Conservation (phyloP, 2,888 invertebrate species). For the Epirrita christyi region DNA sequence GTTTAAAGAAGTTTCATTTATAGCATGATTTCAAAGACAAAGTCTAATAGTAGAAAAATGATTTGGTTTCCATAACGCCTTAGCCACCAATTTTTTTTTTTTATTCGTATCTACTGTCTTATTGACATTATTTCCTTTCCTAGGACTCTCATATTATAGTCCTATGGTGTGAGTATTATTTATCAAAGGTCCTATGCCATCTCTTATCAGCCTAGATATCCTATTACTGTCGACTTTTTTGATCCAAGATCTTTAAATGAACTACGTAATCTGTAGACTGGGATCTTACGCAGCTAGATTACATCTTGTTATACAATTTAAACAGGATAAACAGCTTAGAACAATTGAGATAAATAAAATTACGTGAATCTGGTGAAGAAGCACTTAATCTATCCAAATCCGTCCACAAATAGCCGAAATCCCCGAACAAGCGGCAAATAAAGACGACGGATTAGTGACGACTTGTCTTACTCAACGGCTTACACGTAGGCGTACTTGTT, state of each 20-base stretch:
- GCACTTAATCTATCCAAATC: conserved; percentile 64
- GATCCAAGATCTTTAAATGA: neutral
- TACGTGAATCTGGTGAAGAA: conserved; percentile 43
- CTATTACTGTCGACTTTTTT: no score
- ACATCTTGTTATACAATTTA: neutral
- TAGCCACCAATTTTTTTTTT: no score
- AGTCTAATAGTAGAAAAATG: no score
- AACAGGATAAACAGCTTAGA: conserved; percentile 21
- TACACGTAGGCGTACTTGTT: conserved; percentile 48
- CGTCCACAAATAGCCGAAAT: conserved; percentile 61
- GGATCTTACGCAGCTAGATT: neutral
- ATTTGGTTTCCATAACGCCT: no score
- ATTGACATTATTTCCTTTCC: no score
- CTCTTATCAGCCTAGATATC: no score
- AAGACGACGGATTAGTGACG: conserved; percentile 61
- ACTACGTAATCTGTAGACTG: no score
- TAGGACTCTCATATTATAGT: no score
- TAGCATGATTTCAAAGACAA: no score
- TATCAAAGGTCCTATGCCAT: neutral
- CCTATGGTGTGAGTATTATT: no score
- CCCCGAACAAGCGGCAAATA: conserved; percentile 54
- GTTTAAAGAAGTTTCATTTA: no score
- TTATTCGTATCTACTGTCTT: no score
- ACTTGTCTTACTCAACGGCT: conserved; percentile 71
- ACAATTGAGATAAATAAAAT: conserved; percentile 25